A percentile compares a stretch with the other conserved stretches of the same genome.
These are phyloP conservation scores for Tetragnatha montana DNA, from an alignment of 2,888 invertebrate genomes.

Conservation along the genomic window DNA sequence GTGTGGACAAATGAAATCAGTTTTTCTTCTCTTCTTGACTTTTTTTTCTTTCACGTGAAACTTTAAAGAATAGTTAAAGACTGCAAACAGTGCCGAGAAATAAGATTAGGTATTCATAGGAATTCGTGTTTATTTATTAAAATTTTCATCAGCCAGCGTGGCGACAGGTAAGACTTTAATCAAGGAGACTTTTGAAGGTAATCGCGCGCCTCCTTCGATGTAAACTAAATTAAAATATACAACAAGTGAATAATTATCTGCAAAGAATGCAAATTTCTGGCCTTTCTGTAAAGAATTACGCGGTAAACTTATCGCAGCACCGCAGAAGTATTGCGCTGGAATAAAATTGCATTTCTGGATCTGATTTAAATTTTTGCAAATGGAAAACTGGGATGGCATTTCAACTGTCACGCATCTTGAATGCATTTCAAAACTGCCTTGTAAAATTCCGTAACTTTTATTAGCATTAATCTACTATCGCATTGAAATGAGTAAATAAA, in stretches of 20 bases:
- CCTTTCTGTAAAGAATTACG: not conserved
- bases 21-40: not conserved
- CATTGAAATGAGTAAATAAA: too few species aligned
- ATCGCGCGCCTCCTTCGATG: not conserved
- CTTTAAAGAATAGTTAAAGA: not conserved
- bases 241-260: not conserved
- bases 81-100: not conserved
- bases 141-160: not conserved
- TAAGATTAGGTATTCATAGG: not conserved
- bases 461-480: too few species aligned
- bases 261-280: not conserved
- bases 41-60: not conserved
- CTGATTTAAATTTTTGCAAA: too few species aligned
- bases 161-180: not conserved
- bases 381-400: too few species aligned
- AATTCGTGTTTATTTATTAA: constrained; percentile 1
- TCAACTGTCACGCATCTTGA: too few species aligned
- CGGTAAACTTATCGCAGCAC: not conserved
- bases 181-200: not conserved
- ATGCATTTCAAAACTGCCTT: too few species aligned
- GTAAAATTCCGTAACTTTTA: too few species aligned
- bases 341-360: not conserved
- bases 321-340: not conserved
- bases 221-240: not conserved
- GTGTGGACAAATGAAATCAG: not conserved